These are phyloP conservation scores for Philaethria dido DNA, from an alignment of 2,888 invertebrate species.

Conservation along the genomic window DNA sequence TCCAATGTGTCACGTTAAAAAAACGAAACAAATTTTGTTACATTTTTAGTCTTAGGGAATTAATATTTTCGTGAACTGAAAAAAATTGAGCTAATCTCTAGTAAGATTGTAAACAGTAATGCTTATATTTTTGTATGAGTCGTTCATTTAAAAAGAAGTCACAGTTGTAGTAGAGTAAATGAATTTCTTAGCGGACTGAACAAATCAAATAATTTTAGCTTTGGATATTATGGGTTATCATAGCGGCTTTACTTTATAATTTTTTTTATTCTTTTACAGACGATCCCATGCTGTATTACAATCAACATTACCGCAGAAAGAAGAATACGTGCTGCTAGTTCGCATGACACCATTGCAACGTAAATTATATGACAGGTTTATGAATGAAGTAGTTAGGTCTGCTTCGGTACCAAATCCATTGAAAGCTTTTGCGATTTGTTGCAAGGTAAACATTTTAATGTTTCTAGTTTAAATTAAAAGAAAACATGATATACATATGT, in stretches of 20 bases:
- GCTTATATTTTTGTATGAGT: too few species aligned
- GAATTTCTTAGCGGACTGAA: too few species aligned
- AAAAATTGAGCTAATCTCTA: too few species aligned
- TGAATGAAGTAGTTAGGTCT: slow-evolving; percentile 94
- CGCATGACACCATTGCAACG: slow-evolving; percentile 96
- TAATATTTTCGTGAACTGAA: too few species aligned
- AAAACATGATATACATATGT: neutral
- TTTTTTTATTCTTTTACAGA: slow-evolving; percentile 60
- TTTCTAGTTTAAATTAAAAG: neutral
- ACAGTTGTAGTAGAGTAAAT: too few species aligned
- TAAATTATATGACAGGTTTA: slow-evolving; percentile 95
- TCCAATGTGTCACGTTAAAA: too few species aligned
- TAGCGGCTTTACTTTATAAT: neutral
- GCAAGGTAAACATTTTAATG: slow-evolving; percentile 87
- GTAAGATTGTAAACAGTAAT: too few species aligned
- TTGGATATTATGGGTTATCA: too few species aligned
- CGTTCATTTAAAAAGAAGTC: too few species aligned
- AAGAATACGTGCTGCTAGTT: slow-evolving; percentile 96
- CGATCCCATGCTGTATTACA: slow-evolving; percentile 97
- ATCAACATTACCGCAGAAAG: slow-evolving; percentile 95
- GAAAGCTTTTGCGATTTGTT: slow-evolving; percentile 99
- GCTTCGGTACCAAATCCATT: slow-evolving; percentile 96
- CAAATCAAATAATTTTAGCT: too few species aligned
- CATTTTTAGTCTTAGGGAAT: too few species aligned
- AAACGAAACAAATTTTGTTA: too few species aligned